Evolutionary conservation across 2,113 vertebrate species (phyloP), one percentile per base, ranked within the genome.

Genomic region (Pterophyllum scalare): DNA sequence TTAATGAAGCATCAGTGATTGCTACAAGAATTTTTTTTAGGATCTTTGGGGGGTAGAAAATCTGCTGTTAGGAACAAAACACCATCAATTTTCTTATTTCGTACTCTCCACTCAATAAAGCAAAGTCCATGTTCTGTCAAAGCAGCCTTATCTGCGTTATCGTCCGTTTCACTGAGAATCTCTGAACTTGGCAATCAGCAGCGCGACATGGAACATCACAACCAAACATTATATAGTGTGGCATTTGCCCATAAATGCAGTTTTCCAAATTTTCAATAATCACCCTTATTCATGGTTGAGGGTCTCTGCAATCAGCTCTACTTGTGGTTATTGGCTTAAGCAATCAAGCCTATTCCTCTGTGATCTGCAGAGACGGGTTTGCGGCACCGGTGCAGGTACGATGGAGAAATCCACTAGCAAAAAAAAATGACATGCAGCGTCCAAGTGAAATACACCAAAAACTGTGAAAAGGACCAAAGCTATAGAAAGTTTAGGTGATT

Each of bases 41-140:
- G 20, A 40, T 52, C 62, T 82, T 4, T 6, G 33, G 31, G 31
- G 65, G 17, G 4, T 5, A 64, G 59, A 60, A 22, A 64, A 67
- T 24, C 43, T n/a, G 54, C 79, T 14, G 28, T 78, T 70, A 24
- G 49, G 31, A 62, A 84, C 59, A 61, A 83, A 84, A 83, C 17
- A 84, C 56, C 79, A 75, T 46, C 67, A 88, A 86, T 93, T 93
- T 92, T 65, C 87, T 84, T 22, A 91, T 92, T 91, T 92, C 67
- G 67, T 33, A 38, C 64, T 81, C 20, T 1, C 38, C 87, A 86
- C 81, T 83, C 83, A 56, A 83, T 65, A 87, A 83, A 81, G 58
- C 8, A 35, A 72, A 79, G 81, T 52, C 76, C 57, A 19, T 67
- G 75, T 81, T 82, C 67, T 33, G 72, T 72, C 74, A 76, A 70